Evolutionary conservation across 2,888 invertebrate species (phyloP).

Genomic region (Kuschelorhynchus macadamiae): DNA sequence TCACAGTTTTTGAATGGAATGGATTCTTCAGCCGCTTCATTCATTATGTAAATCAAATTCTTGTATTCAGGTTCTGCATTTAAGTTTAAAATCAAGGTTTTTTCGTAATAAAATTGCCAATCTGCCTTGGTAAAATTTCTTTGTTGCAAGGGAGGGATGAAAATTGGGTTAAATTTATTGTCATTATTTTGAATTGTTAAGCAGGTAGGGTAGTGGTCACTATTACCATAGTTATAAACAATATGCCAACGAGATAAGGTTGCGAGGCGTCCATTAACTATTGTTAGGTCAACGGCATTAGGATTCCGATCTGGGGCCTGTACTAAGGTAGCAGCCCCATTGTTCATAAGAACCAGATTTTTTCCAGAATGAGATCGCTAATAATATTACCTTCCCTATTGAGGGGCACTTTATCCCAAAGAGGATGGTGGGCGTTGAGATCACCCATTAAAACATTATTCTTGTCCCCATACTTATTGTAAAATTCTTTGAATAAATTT

Average conservation of each 20-base stretch:
- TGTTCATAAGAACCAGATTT: constrained; percentile 19
- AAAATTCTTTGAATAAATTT: background rate
- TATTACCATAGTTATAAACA: background rate
- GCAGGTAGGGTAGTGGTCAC: constrained; percentile 12
- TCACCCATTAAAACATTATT: constrained; percentile 2
- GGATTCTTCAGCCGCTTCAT: background rate
- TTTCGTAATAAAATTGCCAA: background rate
- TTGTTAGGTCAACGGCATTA: constrained; percentile 28
- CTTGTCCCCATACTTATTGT: background rate
- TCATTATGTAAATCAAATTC: background rate
- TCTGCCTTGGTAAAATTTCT: constrained; percentile 2
- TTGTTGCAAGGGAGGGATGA: background rate
- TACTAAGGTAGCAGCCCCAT: constrained; percentile 10
- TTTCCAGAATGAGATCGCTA: background rate
- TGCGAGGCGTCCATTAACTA: constrained; percentile 9
- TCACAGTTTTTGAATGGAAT: background rate
- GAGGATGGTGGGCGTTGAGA: background rate
- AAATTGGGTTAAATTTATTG: background rate
- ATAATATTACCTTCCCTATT: constrained; percentile 2
- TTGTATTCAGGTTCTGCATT: background rate
- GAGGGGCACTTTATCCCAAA: background rate
- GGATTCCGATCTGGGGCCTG: background rate
- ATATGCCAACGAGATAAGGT: background rate
- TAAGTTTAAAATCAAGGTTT: constrained; percentile 5
- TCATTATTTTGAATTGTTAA: background rate